Percentiles rank a stretch among this genome's conserved stretches.
Evolutionary conservation across 2,888 invertebrate species (phyloP).

Genomic region (Pteria penguin): DNA sequence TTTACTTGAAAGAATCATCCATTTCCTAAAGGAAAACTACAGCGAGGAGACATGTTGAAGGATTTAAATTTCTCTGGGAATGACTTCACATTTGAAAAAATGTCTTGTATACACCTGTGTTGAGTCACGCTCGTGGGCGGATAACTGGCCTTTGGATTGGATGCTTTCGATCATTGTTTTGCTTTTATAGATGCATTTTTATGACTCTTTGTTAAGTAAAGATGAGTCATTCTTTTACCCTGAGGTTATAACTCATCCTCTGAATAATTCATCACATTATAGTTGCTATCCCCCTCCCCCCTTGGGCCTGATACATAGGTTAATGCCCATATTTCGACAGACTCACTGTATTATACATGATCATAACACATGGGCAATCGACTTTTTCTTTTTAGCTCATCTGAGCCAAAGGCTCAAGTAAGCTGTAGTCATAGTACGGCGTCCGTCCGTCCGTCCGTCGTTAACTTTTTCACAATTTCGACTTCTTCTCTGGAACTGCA

Average conservation of each 20-base stretch:
- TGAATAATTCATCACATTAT: background rate
- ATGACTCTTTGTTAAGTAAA: background rate
- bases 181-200: background rate
- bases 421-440: too few species aligned
- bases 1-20: constrained; percentile 29
- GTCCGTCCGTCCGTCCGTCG: too few species aligned
- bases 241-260: background rate
- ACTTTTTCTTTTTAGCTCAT: too few species aligned
- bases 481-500: too few species aligned
- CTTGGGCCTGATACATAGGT: background rate
- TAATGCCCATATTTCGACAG: background rate
- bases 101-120: background rate
- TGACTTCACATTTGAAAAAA: background rate
- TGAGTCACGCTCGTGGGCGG: background rate
- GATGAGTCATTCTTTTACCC: background rate
- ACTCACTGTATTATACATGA: background rate
- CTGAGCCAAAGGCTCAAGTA: too few species aligned
- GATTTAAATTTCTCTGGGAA: background rate
- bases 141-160: background rate
- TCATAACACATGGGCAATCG: too few species aligned
- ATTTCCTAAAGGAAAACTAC: constrained; percentile 24
- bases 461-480: too few species aligned
- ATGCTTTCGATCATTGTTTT: background rate
- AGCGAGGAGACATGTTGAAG: constrained; percentile 19
- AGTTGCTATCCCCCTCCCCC: background rate